A percentile compares a stretch with the other conserved stretches of the same genome.
Evolutionary conservation across 92 coral and sea anemone species (phyloP).

Genomic region (Muricea muricata): DNA sequence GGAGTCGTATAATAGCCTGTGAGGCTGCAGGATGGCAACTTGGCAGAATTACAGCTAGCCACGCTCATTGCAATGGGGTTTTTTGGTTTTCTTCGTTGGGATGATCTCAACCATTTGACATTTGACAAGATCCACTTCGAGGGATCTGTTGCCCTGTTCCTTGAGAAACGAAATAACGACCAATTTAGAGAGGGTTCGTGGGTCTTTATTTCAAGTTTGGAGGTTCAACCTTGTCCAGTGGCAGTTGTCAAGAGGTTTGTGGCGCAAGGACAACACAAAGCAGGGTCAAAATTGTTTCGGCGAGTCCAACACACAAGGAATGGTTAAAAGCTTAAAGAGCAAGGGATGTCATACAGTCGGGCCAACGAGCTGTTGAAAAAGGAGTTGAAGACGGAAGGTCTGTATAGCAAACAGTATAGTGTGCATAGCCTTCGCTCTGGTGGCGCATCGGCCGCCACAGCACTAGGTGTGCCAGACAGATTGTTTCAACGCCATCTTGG

Average conservation of each 20-base stretch:
- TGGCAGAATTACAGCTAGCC: not conserved
- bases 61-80: not conserved
- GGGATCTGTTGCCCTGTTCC: not conserved
- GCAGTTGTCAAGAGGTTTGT: constrained; percentile 49
- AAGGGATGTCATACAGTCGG: constrained; percentile 45
- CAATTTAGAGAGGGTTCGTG: not conserved
- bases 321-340: constrained; percentile 36
- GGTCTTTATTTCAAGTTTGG: not conserved
- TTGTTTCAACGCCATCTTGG: constrained; percentile 57
- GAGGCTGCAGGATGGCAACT: not conserved
- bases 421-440: constrained; percentile 54
- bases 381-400: constrained; percentile 50
- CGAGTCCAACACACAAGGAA: constrained; percentile 39
- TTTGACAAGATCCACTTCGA: not conserved
- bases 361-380: constrained; percentile 52
- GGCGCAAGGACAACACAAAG: constrained; percentile 5
- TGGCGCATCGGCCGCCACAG: constrained; percentile 51
- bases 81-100: constrained; percentile 4
- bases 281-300: constrained; percentile 39
- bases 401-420: constrained; percentile 30
- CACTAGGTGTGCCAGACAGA: constrained; percentile 50
- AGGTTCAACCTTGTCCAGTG: constrained; percentile 2
- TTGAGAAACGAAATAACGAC: not conserved
- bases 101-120: not conserved
- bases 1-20: too few species aligned